A percentile compares a stretch with the other conserved stretches of the same genome.
Conservation (phyloP, 2,888 invertebrate species). For the Lottia scabra region DNA sequence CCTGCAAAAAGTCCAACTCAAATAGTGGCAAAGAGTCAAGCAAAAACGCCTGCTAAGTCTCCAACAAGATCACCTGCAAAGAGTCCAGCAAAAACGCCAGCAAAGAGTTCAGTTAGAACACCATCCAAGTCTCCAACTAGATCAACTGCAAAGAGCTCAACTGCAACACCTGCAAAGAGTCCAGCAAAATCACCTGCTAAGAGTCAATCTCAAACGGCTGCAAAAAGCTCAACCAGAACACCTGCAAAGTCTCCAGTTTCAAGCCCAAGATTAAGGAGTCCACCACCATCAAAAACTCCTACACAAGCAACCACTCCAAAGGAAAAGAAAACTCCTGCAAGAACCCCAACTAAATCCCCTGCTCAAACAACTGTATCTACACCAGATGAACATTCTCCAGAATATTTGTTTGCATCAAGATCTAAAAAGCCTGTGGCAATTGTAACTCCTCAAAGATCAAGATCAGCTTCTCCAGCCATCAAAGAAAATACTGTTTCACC, state of each 20-base stretch:
- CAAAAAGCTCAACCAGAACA: background rate
- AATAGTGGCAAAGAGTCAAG: background rate
- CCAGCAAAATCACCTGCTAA: background rate
- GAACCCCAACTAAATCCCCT: conserved; percentile 13
- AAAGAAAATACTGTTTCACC: background rate
- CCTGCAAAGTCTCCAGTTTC: background rate
- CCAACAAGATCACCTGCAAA: conserved; percentile 8
- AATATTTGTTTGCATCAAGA: conserved; percentile 8
- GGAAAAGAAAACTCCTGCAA: conserved; percentile 1
- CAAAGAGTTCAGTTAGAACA: conserved; percentile 13
- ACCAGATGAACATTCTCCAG: conserved; percentile 5
- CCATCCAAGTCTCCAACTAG: no score
- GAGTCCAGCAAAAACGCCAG: background rate
- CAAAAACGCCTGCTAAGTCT: no score
- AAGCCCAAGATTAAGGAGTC: conserved; percentile 12
- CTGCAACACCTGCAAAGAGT: background rate
- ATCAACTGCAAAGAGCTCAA: conserved; percentile 11
- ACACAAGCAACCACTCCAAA: background rate
- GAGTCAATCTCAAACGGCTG: background rate
- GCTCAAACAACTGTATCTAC: conserved; percentile 10
- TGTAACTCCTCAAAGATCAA: conserved; percentile 21
- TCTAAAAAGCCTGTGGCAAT: conserved; percentile 12
- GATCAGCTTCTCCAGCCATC: conserved; percentile 21
- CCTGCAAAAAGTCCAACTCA: conserved; percentile 17
- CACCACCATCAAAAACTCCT: conserved; percentile 14